phyloP scores from a whole-genome alignment of 2,888 invertebrate species.

The Linyphia triangularis region DNA sequence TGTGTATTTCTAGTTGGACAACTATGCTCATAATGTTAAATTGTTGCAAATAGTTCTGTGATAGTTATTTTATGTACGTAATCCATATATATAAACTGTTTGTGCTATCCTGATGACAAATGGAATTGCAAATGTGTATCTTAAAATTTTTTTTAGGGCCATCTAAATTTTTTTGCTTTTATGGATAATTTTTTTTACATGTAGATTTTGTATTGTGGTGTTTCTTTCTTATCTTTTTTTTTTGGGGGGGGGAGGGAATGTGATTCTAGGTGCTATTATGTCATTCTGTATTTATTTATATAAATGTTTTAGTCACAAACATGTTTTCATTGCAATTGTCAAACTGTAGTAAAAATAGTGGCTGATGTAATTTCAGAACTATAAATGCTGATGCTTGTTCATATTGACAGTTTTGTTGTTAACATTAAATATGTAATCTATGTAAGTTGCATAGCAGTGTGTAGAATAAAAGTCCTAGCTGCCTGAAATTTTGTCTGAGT shows the following conservation, averaged over 20 bases:
- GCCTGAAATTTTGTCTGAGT: not conserved
- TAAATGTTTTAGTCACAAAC: slow-evolving; percentile 16
- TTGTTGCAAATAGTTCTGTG: slow-evolving; percentile 53
- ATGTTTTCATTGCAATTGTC: slow-evolving; percentile 1
- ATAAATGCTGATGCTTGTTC: slow-evolving; percentile 26
- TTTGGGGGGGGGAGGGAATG: slow-evolving; percentile 3
- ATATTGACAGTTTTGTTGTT: slow-evolving; percentile 31
- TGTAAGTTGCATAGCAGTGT: slow-evolving; percentile 38
- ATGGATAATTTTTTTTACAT: not conserved
- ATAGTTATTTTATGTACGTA: slow-evolving; percentile 42
- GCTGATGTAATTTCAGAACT: slow-evolving; percentile 11
- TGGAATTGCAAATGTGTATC: not conserved
- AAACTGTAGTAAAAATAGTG: slow-evolving; percentile 22
- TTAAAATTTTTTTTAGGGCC: not conserved
- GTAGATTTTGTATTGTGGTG: not conserved
- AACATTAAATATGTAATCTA: slow-evolving; percentile 28
- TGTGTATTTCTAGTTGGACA: slow-evolving; percentile 58
- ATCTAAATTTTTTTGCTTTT: not conserved
- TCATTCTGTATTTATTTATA: slow-evolving; percentile 5
- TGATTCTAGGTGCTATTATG: slow-evolving; percentile 36
- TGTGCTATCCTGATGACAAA: not conserved
- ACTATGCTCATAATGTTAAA: slow-evolving; percentile 24
- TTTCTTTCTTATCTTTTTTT: not conserved
- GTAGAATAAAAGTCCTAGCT: slow-evolving; percentile 46
- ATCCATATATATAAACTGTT: not conserved